Evolutionary conservation across 2,888 invertebrate genomes (phyloP).

Genomic region (Drosophila melanosoma): DNA sequence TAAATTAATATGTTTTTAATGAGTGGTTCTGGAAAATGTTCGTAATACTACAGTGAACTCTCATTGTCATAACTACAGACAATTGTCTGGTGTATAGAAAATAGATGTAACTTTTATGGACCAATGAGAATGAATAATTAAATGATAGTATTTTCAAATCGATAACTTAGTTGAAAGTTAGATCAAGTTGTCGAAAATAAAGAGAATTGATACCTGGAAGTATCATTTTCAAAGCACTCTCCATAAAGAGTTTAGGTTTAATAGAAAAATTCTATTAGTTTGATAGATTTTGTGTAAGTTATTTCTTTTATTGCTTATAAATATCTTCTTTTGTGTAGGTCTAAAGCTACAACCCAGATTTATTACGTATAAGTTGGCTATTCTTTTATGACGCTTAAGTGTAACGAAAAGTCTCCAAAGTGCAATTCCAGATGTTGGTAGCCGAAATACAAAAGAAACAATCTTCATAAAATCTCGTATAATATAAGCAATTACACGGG

Average conservation of each 20-base stretch:
- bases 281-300: neutral
- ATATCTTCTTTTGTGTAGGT: neutral
- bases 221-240: neutral
- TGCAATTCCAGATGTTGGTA: conserved; percentile 51
- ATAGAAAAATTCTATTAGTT: neutral
- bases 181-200: too few species aligned
- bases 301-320: neutral
- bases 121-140: neutral
- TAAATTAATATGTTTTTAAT: neutral
- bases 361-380: conserved; percentile 27
- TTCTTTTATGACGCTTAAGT: conserved; percentile 47
- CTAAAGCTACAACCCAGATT: conserved; percentile 25
- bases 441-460: conserved; percentile 47
- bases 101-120: neutral
- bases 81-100: too few species aligned
- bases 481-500: conserved; percentile 57
- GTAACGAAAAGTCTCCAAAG: conserved; percentile 55
- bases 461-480: conserved; percentile 69
- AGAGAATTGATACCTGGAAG: too few species aligned
- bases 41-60: neutral
- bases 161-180: neutral
- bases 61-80: too few species aligned
- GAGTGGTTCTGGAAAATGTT: neutral
- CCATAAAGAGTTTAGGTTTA: neutral
- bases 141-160: neutral